These are phyloP conservation scores for Tachina grossa DNA, from an alignment of 2,888 invertebrate species.

Conservation along the genomic window DNA sequence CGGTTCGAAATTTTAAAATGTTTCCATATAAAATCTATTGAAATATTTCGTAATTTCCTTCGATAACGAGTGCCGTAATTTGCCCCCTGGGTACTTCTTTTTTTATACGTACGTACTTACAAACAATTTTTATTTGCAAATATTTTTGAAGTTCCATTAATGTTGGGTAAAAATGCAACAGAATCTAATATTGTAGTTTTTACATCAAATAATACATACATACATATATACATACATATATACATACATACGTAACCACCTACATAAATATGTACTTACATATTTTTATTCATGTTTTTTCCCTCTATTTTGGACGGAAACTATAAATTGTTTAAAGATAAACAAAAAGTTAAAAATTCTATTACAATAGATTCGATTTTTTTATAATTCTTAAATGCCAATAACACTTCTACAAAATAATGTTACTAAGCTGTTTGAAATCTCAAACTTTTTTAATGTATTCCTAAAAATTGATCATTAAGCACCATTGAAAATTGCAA, in stretches of 20 bases:
- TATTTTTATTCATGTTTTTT: constrained; percentile 1
- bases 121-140: constrained; percentile 17
- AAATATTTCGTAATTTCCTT: no score
- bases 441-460: no score
- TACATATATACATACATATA: no score
- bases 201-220: constrained; percentile 13
- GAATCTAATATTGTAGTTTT: not conserved
- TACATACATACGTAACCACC: no score
- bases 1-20: no score
- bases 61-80: no score
- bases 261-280: no score
- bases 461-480: no score
- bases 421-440: not conserved
- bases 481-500: no score
- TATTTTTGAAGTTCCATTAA: constrained; percentile 36
- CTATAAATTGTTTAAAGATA: constrained; percentile 61
- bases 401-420: constrained; percentile 23
- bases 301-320: constrained; percentile 49
- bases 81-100: no score
- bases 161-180: not conserved
- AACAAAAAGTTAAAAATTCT: constrained; percentile 50
- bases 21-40: no score
- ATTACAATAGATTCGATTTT: constrained; percentile 37
- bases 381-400: constrained; percentile 41
- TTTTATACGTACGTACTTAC: no score